A percentile compares a stretch with the other conserved stretches of the same genome.
phyloP scores from a whole-genome alignment of 2,888 invertebrate species.

The Acanthacorydalis orientalis region DNA sequence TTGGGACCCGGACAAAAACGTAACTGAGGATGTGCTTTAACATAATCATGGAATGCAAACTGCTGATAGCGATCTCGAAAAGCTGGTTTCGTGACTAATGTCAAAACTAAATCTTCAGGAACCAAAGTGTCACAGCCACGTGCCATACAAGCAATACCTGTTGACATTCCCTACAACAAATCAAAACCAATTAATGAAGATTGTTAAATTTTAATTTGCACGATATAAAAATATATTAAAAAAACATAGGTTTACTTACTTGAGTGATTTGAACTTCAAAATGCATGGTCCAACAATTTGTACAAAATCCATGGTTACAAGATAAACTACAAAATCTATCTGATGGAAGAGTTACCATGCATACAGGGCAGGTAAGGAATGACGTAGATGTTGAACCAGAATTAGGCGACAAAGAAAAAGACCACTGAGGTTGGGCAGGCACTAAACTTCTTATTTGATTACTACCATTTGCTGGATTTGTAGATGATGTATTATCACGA shows the following conservation, averaged over 20 bases:
- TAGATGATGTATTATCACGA: slow-evolving; percentile 45
- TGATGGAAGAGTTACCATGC: slow-evolving; percentile 46
- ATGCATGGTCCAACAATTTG: slow-evolving; percentile 91
- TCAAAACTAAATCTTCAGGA: slow-evolving; percentile 91
- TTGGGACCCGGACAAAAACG: slow-evolving; percentile 93
- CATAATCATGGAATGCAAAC: slow-evolving; percentile 91
- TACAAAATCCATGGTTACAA: slow-evolving; percentile 89
- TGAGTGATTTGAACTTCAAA: slow-evolving; percentile 92
- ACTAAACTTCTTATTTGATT: slow-evolving; percentile 1
- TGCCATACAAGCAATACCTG: slow-evolving; percentile 95
- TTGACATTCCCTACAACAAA: slow-evolving; percentile 40
- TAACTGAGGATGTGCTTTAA: slow-evolving; percentile 78
- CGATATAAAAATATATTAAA: background rate
- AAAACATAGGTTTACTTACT: slow-evolving; percentile 46
- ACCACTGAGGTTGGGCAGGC: background rate
- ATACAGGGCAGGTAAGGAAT: slow-evolving; percentile 53
- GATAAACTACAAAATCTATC: slow-evolving; percentile 65
- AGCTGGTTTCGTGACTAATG: slow-evolving; percentile 63
- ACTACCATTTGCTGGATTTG: slow-evolving; percentile 21
- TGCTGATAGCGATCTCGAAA: slow-evolving; percentile 87
- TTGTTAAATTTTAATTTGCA: background rate
- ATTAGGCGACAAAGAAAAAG: slow-evolving; percentile 14
- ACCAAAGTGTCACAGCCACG: slow-evolving; percentile 83
- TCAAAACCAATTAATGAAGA: background rate
- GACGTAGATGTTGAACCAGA: slow-evolving; percentile 20